Base-by-base conservation (phyloP, 2,113 vertebrate species). In the Plotosus lineatus region DNA sequence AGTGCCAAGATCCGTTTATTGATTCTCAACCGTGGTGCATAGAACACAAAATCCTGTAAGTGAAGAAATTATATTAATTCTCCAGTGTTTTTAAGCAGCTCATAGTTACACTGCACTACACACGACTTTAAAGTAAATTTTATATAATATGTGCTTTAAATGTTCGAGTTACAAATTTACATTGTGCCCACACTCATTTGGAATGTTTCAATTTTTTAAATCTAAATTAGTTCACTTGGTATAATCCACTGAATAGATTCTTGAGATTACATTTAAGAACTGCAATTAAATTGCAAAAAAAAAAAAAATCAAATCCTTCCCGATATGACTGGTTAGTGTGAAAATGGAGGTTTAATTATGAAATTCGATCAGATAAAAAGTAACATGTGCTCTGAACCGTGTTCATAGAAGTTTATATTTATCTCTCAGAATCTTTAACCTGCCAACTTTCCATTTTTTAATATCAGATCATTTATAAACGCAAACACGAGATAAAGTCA, bases 1-100 rank as follows among this genome's bases (percentile, higher is more conserved):
- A 99, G 89, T 4, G 97, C 97, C 94, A 99, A 89, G 89, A 99
- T 96, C 6, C 97, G 92, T 79, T 99, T 99, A 91, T 98, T 99
- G 90, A 99, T 99, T 92, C 97, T 95, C 91, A 99, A 92, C 2
- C 97, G 96, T 0, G 97, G 97, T 1, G 97, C 96, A 80, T 97
- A 98, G 92, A 99, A 99, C 79, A 99, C 96, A 92, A 99, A 99
- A 91, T 99, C 97, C 97, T 99, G 82, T 1, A 31, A 56, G 53
- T 21, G 38, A 17, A 78, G 6, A 68, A 76, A 44, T 2, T 3
- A 21, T 4, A 26, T 1, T 6, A 46, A 51, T 68, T 44, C 23
- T 44, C 11, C 23, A 23, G 23, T 26, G 15, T 33, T 1, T 71
- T 48, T 48, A 19, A 15, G 23, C 12, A 71, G 14, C 11, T 8